Base-by-base conservation (phyloP, 2,113 vertebrate species). In the Beaufortia kweichowensis region DNA sequence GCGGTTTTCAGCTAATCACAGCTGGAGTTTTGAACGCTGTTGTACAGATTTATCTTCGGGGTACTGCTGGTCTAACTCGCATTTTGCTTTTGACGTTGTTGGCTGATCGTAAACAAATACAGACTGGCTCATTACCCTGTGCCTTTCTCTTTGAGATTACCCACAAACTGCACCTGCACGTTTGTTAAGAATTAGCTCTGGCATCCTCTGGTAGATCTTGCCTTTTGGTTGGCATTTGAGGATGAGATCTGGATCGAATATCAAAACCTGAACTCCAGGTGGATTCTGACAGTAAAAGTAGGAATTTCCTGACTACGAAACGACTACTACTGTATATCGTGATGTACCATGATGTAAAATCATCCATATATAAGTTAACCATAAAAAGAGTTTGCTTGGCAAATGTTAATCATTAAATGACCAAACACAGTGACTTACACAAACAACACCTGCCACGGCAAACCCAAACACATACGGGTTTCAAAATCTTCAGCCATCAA, bases 91-190 rank as follows among this genome's bases (percentile, higher is more conserved):
- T 62, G 57, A 48, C 57, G 17, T 24, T 55, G 60, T 71, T 64
- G 70, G 39, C 39, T 61, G 56, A 74, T 74, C 70, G 70, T 74
- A 74, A 74, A 74, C 70, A 74, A 74, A 74, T 39, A 48, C 57
- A 61, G 57, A 26, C 57, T 1, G 24, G 60, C 70, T 74, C 70
- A 61, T 74, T 74, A 74, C 31, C 56, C 70, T 0, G 39, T 48
- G 57, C 35, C 28, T 74, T 74, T 74, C 70, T 74, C 70, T n/a
- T n/a, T 61, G 70, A 28, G 39, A 61, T 17, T 10, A 24, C 57
- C 70, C 35, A 60, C 57, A 48, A 46, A 60, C 35, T 61, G 70
- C 70, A 74, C 70, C 70, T 61, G 70, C 35, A 60, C 17, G 39
- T 57, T 71, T 71, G 70, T 12, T 73, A 73, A 73, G 57, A 73